Percentiles rank a stretch among this genome's conserved stretches.
phyloP scores from a whole-genome alignment of 1,140 invertebrate genomes.

The Drosophila lini region DNA sequence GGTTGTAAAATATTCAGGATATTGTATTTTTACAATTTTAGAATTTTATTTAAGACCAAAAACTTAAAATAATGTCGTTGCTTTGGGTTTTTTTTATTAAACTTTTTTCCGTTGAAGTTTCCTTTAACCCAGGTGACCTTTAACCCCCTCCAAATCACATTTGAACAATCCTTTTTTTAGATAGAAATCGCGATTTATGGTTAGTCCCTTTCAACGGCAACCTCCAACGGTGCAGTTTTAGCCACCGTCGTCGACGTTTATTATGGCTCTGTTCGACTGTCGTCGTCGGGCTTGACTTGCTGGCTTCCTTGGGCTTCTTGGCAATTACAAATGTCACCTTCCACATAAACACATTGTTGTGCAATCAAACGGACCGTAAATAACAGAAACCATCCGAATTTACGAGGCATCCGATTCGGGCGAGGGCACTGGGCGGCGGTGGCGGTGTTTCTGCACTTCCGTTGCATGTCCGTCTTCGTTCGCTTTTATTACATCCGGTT shows the following conservation, averaged over 20 bases:
- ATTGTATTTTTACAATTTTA: too few species aligned
- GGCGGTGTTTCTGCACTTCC: slow-evolving; percentile 45
- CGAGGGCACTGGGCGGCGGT: neutral
- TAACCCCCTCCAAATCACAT: neutral
- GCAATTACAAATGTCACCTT: slow-evolving; percentile 67
- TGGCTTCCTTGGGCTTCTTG: slow-evolving; percentile 15
- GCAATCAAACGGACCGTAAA: slow-evolving; percentile 72
- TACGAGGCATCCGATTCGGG: slow-evolving; percentile 37
- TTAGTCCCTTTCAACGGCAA: slow-evolving; percentile 12
- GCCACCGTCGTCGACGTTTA: neutral
- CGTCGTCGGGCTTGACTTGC: slow-evolving; percentile 37
- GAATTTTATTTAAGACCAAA: neutral
- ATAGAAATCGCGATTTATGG: slow-evolving; percentile 53
- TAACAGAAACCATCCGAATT: slow-evolving; percentile 51
- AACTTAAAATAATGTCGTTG: neutral
- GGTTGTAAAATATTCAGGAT: too few species aligned
- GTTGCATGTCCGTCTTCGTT: slow-evolving; percentile 60
- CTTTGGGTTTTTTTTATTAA: neutral
- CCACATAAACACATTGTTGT: slow-evolving; percentile 66
- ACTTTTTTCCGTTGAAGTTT: neutral
- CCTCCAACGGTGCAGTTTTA: slow-evolving; percentile 2
- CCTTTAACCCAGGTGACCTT: neutral
- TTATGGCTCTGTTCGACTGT: slow-evolving; percentile 26
- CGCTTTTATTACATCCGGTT: slow-evolving; percentile 60
- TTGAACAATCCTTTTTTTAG: slow-evolving; percentile 12